phyloP scores from a whole-genome alignment of 2,113 vertebrate species.

The Myanophis thanlyinensis region DNA sequence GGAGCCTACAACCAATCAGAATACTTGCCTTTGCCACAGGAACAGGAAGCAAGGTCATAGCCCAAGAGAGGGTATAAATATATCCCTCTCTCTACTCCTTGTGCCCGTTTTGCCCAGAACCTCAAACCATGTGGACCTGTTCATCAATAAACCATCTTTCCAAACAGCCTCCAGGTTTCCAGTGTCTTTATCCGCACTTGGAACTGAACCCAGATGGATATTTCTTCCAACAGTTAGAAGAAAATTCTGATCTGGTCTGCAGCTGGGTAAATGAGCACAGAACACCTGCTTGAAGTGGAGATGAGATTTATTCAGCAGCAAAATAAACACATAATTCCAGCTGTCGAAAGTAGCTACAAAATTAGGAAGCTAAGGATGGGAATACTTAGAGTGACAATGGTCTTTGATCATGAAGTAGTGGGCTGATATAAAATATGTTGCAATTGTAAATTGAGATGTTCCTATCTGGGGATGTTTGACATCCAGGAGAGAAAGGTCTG shows the following conservation, averaged over 20 bases:
- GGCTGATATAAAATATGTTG: neutral
- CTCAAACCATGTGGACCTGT: no score
- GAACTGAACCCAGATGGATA: no score
- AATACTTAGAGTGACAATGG: neutral
- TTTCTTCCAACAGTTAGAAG: no score
- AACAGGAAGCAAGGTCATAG: no score
- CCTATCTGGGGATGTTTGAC: neutral
- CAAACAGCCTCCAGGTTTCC: no score
- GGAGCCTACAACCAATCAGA: no score
- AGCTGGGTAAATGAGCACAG: neutral
- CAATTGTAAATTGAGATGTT: neutral
- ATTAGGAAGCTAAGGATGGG: neutral
- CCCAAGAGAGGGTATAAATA: no score
- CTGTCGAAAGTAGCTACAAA: neutral
- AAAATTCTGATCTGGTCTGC: neutral
- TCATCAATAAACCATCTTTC: no score
- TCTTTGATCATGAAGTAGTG: neutral
- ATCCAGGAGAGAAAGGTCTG: neutral
- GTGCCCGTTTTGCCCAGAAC: no score
- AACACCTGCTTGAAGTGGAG: neutral
- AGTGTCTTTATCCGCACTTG: no score
- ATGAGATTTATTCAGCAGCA: neutral
- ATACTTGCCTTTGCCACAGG: no score
- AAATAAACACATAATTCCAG: neutral
- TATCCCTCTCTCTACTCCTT: no score